These are phyloP conservation scores for Clarias macrocephalus DNA, from an alignment of 2,113 vertebrate genomes.

Conservation along the genomic window DNA sequence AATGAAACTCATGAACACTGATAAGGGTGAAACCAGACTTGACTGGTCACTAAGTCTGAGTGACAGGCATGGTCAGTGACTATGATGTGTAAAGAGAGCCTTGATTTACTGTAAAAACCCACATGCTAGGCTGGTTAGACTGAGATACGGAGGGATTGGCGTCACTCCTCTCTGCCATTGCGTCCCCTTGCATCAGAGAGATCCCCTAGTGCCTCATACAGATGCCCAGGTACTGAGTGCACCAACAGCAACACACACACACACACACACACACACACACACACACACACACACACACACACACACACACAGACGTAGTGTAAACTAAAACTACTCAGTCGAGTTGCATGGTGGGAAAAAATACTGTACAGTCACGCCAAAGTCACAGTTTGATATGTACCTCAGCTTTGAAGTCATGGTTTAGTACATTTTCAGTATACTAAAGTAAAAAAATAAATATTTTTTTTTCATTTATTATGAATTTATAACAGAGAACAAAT, in stretches of 20 bases:
- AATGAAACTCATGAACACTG: conserved; percentile 18
- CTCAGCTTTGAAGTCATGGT: too few species aligned
- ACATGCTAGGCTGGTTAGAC: conserved; percentile 49
- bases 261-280: conserved; percentile 31
- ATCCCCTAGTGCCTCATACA: conserved; percentile 67
- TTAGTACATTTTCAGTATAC: too few species aligned
- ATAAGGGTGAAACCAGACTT: conserved; percentile 40
- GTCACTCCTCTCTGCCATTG: conserved; percentile 72
- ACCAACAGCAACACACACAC: conserved; percentile 50
- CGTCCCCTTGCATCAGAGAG: conserved; percentile 79
- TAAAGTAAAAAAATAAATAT: too few species aligned
- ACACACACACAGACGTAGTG: conserved; percentile 16
- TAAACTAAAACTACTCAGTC: conserved; percentile 5
- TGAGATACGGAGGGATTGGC: conserved; percentile 56
- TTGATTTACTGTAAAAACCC: conserved; percentile 37
- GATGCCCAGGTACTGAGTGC: conserved; percentile 56
- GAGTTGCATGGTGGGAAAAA: conserved; percentile 14
- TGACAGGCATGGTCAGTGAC: conserved; percentile 55
- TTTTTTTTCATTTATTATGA: too few species aligned
- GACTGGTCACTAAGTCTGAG: conserved; percentile 40
- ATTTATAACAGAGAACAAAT: too few species aligned
- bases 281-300: conserved; percentile 33
- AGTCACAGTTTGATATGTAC: too few species aligned
- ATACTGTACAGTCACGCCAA: not conserved
- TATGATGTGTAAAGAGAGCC: conserved; percentile 40